Conservation (phyloP, 2,113 vertebrate genomes). For the Synodontis membranacea region DNA sequence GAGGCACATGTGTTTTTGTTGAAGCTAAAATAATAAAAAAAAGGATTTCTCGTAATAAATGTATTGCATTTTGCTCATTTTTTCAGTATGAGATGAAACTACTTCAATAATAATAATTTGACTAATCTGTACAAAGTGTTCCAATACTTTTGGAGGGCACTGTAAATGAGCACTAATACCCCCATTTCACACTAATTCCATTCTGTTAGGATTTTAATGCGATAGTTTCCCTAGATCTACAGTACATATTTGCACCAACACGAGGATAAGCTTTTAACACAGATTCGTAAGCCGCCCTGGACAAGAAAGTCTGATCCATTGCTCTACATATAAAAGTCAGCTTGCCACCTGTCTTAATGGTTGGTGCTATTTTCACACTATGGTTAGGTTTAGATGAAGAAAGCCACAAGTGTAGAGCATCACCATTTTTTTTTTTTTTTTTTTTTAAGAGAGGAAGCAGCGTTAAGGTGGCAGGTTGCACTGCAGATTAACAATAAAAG, state of each 20-base stretch:
- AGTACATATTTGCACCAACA: neutral
- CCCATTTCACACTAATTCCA: neutral
- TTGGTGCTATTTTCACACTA: neutral
- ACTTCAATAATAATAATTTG: too few relatives aligned
- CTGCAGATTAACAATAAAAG: neutral
- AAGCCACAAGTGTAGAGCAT: neutral
- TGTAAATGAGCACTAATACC: too few relatives aligned
- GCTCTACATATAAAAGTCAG: neutral
- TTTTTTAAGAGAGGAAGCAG: slow-evolving; percentile 1
- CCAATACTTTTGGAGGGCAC: too few relatives aligned
- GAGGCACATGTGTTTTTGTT: too few relatives aligned
- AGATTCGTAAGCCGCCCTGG: neutral
- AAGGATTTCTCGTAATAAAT: too few relatives aligned
- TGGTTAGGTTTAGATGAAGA: neutral
- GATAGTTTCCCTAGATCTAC: neutral
- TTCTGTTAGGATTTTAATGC: neutral
- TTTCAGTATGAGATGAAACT: too few relatives aligned
- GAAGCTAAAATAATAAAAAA: too few relatives aligned
- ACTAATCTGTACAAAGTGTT: too few relatives aligned
- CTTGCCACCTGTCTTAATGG: neutral
- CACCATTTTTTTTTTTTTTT: neutral
- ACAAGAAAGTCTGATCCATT: neutral
- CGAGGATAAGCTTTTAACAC: neutral
- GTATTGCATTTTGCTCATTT: too few relatives aligned
- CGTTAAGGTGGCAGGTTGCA: neutral